Conservation (phyloP, 2,888 invertebrate species). For the Phortica magna region DNA sequence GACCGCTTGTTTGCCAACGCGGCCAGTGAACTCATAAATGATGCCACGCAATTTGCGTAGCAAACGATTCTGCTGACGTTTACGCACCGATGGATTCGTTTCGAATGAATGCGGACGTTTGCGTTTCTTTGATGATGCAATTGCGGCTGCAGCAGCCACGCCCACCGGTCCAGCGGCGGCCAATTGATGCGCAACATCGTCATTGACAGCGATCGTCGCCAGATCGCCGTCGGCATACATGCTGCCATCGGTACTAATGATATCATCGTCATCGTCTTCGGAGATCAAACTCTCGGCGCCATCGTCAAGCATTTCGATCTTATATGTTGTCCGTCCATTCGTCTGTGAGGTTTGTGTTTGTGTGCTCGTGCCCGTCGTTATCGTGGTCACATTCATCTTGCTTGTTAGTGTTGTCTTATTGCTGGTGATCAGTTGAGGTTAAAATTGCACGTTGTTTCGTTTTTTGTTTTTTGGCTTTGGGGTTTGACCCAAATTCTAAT, state of each 20-base stretch:
- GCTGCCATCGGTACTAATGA: conserved; percentile 89
- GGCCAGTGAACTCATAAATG: conserved; percentile 97
- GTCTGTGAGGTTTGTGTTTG: conserved; percentile 55
- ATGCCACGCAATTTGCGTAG: conserved; percentile 93
- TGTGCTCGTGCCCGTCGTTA: conserved; percentile 71
- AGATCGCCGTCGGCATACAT: conserved; percentile 91
- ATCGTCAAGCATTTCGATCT: conserved; percentile 85
- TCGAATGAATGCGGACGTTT: conserved; percentile 97
- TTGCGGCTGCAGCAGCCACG: conserved; percentile 97
- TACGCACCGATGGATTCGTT: conserved; percentile 97
- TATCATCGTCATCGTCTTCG: conserved; percentile 92
- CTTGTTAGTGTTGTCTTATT: conserved; percentile 46
- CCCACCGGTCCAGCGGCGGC: conserved; percentile 98
- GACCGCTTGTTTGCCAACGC: conserved; percentile 98
- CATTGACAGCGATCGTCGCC: conserved; percentile 82
- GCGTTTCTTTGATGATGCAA: conserved; percentile 95
- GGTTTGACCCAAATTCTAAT: conserved; percentile 2
- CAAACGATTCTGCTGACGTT: conserved; percentile 95
- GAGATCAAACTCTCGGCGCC: conserved; percentile 82
- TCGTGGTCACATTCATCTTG: conserved; percentile 75
- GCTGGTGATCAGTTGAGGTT: conserved; percentile 39
- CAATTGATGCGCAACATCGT: conserved; percentile 96
- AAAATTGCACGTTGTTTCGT: not conserved
- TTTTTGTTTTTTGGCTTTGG: not conserved
- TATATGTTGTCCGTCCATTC: conserved; percentile 79